phyloP scores from a whole-genome alignment of 2,113 vertebrate species.

The Myrmecobius fasciatus region DNA sequence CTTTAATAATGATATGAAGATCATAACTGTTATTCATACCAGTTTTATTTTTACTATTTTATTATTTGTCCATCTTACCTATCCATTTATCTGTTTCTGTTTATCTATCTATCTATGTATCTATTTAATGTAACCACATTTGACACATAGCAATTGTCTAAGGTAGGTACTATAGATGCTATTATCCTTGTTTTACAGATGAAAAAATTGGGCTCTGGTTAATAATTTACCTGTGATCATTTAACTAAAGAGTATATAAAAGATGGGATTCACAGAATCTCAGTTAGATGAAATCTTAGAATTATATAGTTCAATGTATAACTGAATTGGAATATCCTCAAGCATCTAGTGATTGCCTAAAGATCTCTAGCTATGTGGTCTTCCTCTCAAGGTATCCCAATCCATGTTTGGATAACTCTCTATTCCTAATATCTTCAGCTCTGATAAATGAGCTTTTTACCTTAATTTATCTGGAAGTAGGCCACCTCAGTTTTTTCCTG shows the following conservation, averaged over 20 bases:
- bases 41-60: too few species aligned
- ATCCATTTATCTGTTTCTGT: too few species aligned
- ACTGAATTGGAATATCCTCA: not conserved
- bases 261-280: not conserved
- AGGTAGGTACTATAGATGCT: not conserved
- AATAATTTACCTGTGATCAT: not conserved
- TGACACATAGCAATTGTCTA: slow-evolving; percentile 6
- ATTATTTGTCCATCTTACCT: too few species aligned
- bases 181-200: slow-evolving; percentile 23
- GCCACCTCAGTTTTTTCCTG: too few species aligned
- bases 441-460: too few species aligned
- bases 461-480: too few species aligned
- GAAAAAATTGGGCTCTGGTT: slow-evolving; percentile 5
- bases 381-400: not conserved
- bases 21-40: not conserved
- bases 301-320: not conserved
- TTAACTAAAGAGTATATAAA: not conserved
- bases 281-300: not conserved
- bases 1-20: not conserved
- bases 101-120: too few species aligned
- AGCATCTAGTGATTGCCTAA: not conserved
- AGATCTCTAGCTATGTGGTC: not conserved
- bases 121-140: not conserved
- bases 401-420: not conserved
- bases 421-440: not conserved